Evolutionary conservation across 2,888 invertebrate genomes (phyloP).

Genomic region (Agrotis puta): DNA sequence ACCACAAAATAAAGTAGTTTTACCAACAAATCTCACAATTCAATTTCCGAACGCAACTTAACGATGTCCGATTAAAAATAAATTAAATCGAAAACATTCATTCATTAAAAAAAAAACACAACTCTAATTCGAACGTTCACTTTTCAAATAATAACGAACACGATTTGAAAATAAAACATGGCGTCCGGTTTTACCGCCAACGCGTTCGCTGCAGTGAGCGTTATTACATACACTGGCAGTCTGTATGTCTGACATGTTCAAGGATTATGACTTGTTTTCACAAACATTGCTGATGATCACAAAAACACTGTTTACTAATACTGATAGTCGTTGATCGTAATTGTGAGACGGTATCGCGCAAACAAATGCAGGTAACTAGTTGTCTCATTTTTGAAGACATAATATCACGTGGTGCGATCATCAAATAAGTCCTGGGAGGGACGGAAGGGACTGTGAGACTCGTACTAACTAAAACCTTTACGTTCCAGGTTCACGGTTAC

Average conservation of each 20-base stretch:
- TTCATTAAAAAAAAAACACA: neutral
- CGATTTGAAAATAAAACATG: slow-evolving; percentile 36
- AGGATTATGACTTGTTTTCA: slow-evolving; percentile 36
- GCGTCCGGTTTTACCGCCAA: slow-evolving; percentile 31
- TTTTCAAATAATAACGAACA: slow-evolving; percentile 27
- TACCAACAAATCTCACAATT: slow-evolving; percentile 16
- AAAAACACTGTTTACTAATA: slow-evolving; percentile 49
- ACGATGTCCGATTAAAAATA: slow-evolving; percentile 8
- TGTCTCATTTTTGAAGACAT: neutral
- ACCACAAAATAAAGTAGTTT: neutral
- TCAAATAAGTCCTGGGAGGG: too few species aligned
- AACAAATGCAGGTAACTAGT: slow-evolving; percentile 1
- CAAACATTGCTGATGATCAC: slow-evolving; percentile 15
- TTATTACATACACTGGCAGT: slow-evolving; percentile 29
- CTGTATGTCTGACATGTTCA: slow-evolving; percentile 15
- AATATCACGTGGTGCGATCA: too few species aligned
- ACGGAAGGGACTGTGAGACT: too few species aligned
- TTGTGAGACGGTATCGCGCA: neutral
- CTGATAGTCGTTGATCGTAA: slow-evolving; percentile 5
- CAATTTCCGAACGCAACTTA: slow-evolving; percentile 3
- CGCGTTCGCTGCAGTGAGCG: slow-evolving; percentile 38
- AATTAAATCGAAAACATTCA: neutral
- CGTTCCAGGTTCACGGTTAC: too few species aligned
- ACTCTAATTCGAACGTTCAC: slow-evolving; percentile 23
- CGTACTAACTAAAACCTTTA: too few species aligned